Evolutionary conservation across 2,888 invertebrate species (phyloP), one percentile per base, ranked within the genome.

Genomic region (Tuta absoluta): DNA sequence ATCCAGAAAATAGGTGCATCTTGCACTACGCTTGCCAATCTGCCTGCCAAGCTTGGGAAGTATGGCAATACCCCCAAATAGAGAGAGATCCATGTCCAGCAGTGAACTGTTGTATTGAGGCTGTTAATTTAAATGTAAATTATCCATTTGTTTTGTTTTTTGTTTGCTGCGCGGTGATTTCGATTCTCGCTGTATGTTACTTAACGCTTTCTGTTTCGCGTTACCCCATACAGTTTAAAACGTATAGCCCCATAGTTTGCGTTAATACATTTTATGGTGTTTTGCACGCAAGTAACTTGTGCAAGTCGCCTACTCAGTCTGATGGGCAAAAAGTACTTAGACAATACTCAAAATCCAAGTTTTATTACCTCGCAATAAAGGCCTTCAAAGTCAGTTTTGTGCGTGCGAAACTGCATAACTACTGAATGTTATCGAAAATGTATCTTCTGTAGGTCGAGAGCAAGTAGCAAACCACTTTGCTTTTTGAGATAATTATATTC

Each of bases 211-310:
- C n/a, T n/a, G n/a, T n/a, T n/a, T n/a, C n/a, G n/a, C 24, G 2
- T 56, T 56, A 33, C 56, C 33, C 56, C 56, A 17, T n/a, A 56
- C 24, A 28, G 33, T 28, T 14, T 24, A n/a, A 53, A 11, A 23
- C 51, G 21, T 3, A 2, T 23, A 53, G 24, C 14, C 51, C 53
- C 17, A 56, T 33, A n/a, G 56, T 33, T 56, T 56, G 33, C 56
- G 33, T 24, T n/a, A 33, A 28, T 2, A n/a, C 33, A 7, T 33
- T 56, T 33, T 56, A 56, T 33, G 56, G 56, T 24, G 56, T 56
- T 53, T 53, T 53, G 24, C 53, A 53, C 53, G 53, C 53, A 28
- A 53, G 53, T 11, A 8, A 7, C 24, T 56, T 56, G n/a, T 33
- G 33, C 56, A 56, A 56, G 17, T 33, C 33, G 33, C 56, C 56